phyloP scores from a whole-genome alignment of 2,797 vertebrate genomes.

The Gymnothorax reevesii region DNA sequence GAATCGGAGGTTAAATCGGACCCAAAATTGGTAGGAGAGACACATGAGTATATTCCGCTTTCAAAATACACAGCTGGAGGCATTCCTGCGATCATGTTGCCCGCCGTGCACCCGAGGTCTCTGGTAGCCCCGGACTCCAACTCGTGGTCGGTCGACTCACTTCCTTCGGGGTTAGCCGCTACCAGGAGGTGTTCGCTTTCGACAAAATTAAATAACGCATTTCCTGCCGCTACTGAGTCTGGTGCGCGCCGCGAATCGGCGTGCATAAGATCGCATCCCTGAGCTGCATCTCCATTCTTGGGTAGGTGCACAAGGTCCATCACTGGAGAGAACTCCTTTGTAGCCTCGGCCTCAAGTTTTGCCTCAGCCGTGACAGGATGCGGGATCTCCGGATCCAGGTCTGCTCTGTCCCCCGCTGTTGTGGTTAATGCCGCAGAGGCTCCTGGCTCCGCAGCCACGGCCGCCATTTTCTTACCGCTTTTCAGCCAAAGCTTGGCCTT shows the following conservation, averaged over 20 bases:
- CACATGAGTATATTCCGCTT: slow-evolving; percentile 53
- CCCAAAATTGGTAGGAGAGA: slow-evolving; percentile 52
- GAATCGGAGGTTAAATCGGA: slow-evolving; percentile 55
- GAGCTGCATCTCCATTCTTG: slow-evolving; percentile 69
- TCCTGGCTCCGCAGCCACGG: slow-evolving; percentile 93
- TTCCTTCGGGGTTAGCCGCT: slow-evolving; percentile 42
- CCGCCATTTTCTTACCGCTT: slow-evolving; percentile 97
- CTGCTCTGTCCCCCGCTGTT: slow-evolving; percentile 77
- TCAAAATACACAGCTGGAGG: slow-evolving; percentile 52
- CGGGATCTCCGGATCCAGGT: slow-evolving; percentile 67
- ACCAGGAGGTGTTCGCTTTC: slow-evolving; percentile 38
- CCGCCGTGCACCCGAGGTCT: slow-evolving; percentile 53
- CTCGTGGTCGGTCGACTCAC: slow-evolving; percentile 53
- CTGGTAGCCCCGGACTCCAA: slow-evolving; percentile 32
- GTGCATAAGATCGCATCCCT: slow-evolving; percentile 74
- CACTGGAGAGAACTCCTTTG: slow-evolving; percentile 60
- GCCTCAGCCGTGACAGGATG: slow-evolving; percentile 60
- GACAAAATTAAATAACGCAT: slow-evolving; percentile 45
- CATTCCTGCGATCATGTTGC: slow-evolving; percentile 63
- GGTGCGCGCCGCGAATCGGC: slow-evolving; percentile 64
- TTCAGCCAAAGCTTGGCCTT: slow-evolving; percentile 69
- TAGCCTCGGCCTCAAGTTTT: slow-evolving; percentile 63
- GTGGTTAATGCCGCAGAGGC: slow-evolving; percentile 85
- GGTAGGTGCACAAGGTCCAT: slow-evolving; percentile 47
- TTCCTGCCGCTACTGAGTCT: slow-evolving; percentile 65